Base-by-base conservation (phyloP, 1,140 invertebrate species). In the Tachypleus tridentatus region DNA sequence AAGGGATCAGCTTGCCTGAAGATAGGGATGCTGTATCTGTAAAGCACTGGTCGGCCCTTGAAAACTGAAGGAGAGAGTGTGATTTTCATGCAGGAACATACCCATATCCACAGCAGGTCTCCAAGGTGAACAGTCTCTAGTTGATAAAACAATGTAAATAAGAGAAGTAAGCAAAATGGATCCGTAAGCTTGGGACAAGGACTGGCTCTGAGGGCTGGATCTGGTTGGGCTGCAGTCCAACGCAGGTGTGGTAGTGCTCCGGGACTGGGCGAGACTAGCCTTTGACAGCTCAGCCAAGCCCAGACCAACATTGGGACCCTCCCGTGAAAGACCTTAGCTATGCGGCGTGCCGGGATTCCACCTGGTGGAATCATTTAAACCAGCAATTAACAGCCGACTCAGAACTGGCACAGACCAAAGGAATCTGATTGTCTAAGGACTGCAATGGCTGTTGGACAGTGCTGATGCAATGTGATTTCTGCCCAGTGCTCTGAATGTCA, bases 151-250 rank as follows among this genome's bases (percentile, higher is more conserved):
- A 79, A 79, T 77, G 77, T 78, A 78, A 76, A 73, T 77, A 80
- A 80, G 76, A 76, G 72, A 75, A 74, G 74, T 75, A 73, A 51
- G 58, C 79, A 80, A 79, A 75, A 70, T 76, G 69, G 77, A 80
- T 79, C 75, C 76, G 77, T 77, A 80, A 76, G 76, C 76, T 77
- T 71, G 75, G 76, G 74, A 77, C 66, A 78, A 76, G 75, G 62
- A 61, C 86, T 86, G 85, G 83, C 84, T 87, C 85, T 86, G 82
- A 76, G 75, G 62, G 57, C 86, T 86, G 85, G 83, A 84, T 87
- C 85, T 77, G 29, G 81, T 83, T 82, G 82, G 84, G 83, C 81
- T 83, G 60, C 60, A 62, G 51, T 60, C 73, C 73, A 72, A 71
- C 29, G 0, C 29, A 29, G 29, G 29, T 29, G 29, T 75, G 53